Evolutionary conservation across 2,797 vertebrate species (phyloP).

Genomic region (Anabas testudineus): DNA sequence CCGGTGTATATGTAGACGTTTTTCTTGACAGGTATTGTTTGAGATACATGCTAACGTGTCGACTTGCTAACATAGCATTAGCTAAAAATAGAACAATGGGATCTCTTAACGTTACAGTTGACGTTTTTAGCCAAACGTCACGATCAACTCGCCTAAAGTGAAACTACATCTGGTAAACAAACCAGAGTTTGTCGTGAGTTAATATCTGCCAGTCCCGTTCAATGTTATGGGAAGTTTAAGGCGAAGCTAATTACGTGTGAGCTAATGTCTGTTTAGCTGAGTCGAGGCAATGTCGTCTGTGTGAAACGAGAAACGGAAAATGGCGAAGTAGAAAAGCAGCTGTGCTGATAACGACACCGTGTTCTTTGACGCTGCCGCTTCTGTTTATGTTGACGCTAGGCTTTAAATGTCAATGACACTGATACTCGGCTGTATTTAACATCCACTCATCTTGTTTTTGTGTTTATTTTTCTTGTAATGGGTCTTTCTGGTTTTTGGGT

Average conservation of each 20-base stretch:
- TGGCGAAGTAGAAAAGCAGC: slow-evolving; percentile 63
- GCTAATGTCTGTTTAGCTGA: neutral
- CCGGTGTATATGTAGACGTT: accelerated
- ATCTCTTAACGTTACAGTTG: neutral
- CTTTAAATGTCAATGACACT: accelerated
- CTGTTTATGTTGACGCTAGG: neutral
- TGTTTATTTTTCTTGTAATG: neutral
- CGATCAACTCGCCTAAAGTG: accelerated
- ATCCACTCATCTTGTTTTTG: neutral
- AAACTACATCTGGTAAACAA: neutral
- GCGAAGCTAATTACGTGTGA: neutral
- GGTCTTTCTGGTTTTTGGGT: neutral
- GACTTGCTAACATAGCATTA: slow-evolving; percentile 33
- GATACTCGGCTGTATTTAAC: accelerated
- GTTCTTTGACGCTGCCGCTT: neutral
- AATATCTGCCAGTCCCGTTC: too few species aligned
- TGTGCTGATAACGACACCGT: neutral
- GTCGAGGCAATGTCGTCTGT: slow-evolving; percentile 33
- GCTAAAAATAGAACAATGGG: slow-evolving; percentile 79
- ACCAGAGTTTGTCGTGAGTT: accelerated
- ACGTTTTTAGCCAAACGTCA: neutral
- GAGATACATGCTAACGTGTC: neutral
- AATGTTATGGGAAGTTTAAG: neutral
- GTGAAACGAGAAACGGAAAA: slow-evolving; percentile 61
- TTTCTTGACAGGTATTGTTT: neutral